A percentile compares a stretch with the other conserved stretches of the same genome.
Conservation (phyloP, 2,797 vertebrate species). For the Chiroxiphia lanceolata region DNA sequence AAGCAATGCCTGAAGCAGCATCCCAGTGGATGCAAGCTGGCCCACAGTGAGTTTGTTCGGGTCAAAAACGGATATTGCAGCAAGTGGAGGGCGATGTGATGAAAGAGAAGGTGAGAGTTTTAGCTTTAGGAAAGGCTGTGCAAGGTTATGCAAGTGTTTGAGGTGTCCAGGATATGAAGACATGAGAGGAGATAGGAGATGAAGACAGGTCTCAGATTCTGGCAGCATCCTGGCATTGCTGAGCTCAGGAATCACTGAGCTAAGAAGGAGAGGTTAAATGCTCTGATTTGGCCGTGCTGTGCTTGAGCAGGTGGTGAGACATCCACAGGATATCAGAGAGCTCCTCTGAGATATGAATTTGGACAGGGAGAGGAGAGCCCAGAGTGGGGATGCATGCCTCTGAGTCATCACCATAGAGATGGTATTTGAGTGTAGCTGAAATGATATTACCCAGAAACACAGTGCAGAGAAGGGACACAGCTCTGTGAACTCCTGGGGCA, state of each 20-base stretch:
- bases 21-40: not conserved
- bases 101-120: constrained; percentile 2
- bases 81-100: not conserved
- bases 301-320: not conserved
- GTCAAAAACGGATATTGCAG: not conserved
- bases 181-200: not conserved
- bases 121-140: not conserved
- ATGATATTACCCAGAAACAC: constrained; percentile 3
- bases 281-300: not conserved
- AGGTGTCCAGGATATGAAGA: not conserved
- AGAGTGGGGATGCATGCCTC: not conserved
- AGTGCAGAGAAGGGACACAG: fast-evolving
- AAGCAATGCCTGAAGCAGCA: not conserved
- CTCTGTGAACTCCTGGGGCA: not conserved
- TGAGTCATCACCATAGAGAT: constrained; percentile 52
- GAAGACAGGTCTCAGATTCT: not conserved
- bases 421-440: constrained; percentile 37
- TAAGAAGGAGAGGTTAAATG: not conserved
- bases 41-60: not conserved
- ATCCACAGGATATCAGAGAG: not conserved
- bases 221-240: not conserved
- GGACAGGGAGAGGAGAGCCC: constrained; percentile 5
- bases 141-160: not conserved
- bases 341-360: not conserved
- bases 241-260: not conserved